These are phyloP conservation scores for Rhinella marina DNA, from an alignment of 2,797 vertebrate genomes.

Conservation along the genomic window DNA sequence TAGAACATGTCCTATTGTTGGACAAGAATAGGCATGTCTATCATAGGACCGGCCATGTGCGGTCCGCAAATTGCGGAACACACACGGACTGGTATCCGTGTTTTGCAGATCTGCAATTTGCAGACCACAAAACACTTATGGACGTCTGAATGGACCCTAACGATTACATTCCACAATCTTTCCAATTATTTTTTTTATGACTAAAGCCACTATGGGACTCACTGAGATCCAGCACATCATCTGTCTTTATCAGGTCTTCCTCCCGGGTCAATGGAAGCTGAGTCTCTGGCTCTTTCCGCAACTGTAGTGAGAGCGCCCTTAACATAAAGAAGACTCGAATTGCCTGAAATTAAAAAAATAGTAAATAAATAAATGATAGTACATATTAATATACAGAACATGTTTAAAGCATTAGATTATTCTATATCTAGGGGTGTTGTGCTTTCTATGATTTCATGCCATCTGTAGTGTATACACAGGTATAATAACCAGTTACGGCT, in stretches of 20 bases:
- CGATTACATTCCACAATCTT: too few species aligned
- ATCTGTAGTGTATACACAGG: neutral
- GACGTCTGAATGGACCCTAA: too few species aligned
- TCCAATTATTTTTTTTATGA: too few species aligned
- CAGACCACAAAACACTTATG: too few species aligned
- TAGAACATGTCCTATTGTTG: too few species aligned
- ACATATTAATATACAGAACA: neutral
- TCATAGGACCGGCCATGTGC: too few species aligned
- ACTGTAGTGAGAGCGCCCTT: conserved; percentile 87
- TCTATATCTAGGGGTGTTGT: neutral
- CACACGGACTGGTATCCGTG: too few species aligned
- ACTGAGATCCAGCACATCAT: conserved; percentile 98
- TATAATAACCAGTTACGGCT: neutral
- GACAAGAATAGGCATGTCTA: too few species aligned
- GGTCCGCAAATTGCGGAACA: too few species aligned
- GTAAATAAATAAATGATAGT: conserved; percentile 3
- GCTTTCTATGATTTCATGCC: neutral
- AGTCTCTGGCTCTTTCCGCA: conserved; percentile 88
- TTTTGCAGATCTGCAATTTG: too few species aligned
- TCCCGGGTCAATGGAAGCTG: conserved; percentile 93
- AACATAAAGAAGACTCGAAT: conserved; percentile 98
- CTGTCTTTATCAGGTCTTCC: conserved; percentile 94
- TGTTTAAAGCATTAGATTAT: neutral
- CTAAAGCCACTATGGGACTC: conserved; percentile 64
- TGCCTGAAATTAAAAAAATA: conserved; percentile 77